Evolutionary conservation across 1,140 invertebrate genomes (phyloP), one percentile per base, ranked within the genome.

Genomic region (Scaptomyza graminum): DNA sequence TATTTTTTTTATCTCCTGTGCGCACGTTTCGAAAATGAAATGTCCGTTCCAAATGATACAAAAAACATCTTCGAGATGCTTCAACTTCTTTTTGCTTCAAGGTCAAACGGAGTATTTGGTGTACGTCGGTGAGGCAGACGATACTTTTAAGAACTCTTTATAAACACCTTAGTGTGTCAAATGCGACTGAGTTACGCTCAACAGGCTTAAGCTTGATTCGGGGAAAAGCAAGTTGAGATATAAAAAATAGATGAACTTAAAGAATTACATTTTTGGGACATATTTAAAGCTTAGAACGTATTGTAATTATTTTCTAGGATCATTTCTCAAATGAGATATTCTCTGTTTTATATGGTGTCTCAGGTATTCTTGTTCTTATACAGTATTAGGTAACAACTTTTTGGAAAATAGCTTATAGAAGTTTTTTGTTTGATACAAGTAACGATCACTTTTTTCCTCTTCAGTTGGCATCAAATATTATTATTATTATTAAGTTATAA

Each of bases 111-210:
- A 80, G 79, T 74, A 77, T 81, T 34, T 34, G 31, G 31, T 49
- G 41, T 62, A n/a, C 18, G 18, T 22, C 18, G 18, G 18, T 37
- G 31, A 18, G 8, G 37, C 39, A 2, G 7, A 31, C 28, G 28
- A 31, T 31, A 31, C 5, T 31, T 31, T 31, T 5, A 7, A 56
- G 22, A 37, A 52, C 63, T 81, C 59, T 81, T 74, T 81, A 87
- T 78, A 87, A 78, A 67, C 74, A 68, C 82, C 70, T 87, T 70
- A 85, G 77, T 85, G 76, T 85, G 82, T 85, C 82, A 85, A 87
- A 87, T 87, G 74, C 78, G 66, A 47, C 60, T 87, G 70, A 85
- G 82, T 74, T 85, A 75, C 76, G 74, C 74, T 76, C 46, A 74
- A 52, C 52, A 63, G 57, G 61, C 50, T 60, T 51, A 57, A 44